Conservation (phyloP, 2,113 vertebrate genomes). For the Cnemophilus loriae region DNA sequence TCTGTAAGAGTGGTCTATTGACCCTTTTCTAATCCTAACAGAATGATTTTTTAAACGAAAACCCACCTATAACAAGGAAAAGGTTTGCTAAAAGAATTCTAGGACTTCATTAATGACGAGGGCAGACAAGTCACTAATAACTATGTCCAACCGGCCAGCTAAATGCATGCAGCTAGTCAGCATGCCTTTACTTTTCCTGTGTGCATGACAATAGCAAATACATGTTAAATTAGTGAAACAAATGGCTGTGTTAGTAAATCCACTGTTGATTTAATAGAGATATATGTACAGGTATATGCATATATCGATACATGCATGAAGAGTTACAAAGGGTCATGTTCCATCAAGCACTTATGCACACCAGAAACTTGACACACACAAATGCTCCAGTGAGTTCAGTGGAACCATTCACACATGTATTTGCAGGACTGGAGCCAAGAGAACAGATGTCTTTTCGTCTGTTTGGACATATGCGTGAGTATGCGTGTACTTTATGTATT, state of each 20-base stretch:
- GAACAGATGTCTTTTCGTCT: constrained; percentile 34
- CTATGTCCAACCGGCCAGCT: not conserved
- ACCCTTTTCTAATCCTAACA: not conserved
- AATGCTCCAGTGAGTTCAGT: not conserved
- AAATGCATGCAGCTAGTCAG: not conserved
- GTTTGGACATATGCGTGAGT: constrained; percentile 4
- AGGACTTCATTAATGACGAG: not conserved
- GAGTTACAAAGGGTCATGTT: not conserved
- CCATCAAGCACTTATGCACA: not conserved
- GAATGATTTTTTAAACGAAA: not conserved
- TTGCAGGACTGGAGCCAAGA: constrained; percentile 1
- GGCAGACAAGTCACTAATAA: not conserved
- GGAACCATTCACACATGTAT: not conserved
- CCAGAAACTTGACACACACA: not conserved
- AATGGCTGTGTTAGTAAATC: not conserved
- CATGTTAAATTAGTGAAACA: not conserved
- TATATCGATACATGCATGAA: not conserved
- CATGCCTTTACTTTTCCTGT: not conserved
- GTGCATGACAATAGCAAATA: not conserved
- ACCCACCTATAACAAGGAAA: not conserved
- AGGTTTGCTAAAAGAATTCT: not conserved
- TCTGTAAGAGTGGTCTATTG: not conserved
- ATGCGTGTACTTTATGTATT: not conserved
- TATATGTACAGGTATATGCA: not conserved
- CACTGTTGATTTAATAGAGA: not conserved